Evolutionary conservation across 2,888 invertebrate species (phyloP), one percentile per base, ranked within the genome.

Genomic region (Chymomyza fuscimana): DNA sequence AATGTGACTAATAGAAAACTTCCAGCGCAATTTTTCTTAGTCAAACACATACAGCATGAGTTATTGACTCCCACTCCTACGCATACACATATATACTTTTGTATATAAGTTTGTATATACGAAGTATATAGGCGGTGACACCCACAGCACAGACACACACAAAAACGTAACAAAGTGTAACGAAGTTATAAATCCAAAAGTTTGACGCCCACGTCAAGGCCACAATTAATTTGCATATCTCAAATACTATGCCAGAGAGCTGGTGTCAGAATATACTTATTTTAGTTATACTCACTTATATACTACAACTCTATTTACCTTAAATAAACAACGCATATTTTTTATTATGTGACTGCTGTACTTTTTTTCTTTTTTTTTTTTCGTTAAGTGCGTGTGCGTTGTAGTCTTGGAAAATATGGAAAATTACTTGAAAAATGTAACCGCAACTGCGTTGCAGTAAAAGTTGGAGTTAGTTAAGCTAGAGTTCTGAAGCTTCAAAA

Each of bases 121-220:
- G 4, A 7, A 7, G 32, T 32, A 32, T 32, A 32, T 32, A 32
- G 32, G 32, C 32, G 32, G n/a, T 36, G 51, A 63, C 67, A 69
- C 65, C 32, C 63, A 73, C 46, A 69, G 56, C 63, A 65, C 64
- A 19, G 19, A 52, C 16, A n/a, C n/a, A 52, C 52, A 52, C 52
- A 52, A 15, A 63, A 77, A 80, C 78, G 84, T 83, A 79, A 79
- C 76, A 80, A 86, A 86, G 82, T 83, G 86, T 83, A 83, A 83
- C 83, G 74, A 83, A 83, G 83, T 84, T 86, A 82, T 84, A 82
- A 84, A 86, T 84, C 83, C 78, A 80, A 69, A 86, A 85, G 77
- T 82, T 85, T 85, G 85, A 88, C 85, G 85, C 85, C 85, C 87
- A 85, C 85, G 82, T 82, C 88, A 85, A 85, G 85, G 85, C 82